These are phyloP conservation scores for Diplosoma virens DNA, from an alignment of 23 tunicate genomes.

Conservation along the genomic window DNA sequence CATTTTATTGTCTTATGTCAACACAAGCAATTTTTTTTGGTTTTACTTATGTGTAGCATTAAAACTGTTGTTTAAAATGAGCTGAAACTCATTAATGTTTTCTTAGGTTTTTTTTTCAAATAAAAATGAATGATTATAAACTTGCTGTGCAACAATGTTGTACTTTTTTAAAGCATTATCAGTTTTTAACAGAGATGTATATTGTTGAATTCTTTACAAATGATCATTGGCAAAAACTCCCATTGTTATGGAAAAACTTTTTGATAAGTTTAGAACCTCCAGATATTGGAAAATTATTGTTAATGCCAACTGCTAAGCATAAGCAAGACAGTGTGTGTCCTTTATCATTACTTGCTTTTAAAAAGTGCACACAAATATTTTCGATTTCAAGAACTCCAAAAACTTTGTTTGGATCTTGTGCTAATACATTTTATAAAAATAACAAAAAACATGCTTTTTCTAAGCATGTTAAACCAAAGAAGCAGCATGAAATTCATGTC, in stretches of 20 bases:
- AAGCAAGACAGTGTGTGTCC: conserved; percentile 34
- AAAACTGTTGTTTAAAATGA: too few relatives aligned
- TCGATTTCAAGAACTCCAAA: neutral
- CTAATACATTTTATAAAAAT: neutral
- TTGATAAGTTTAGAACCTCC: conserved; percentile 22
- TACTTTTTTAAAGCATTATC: too few relatives aligned
- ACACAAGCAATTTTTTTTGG: too few relatives aligned
- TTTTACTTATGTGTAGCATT: too few relatives aligned
- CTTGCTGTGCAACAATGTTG: too few relatives aligned
- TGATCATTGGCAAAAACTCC: conserved; percentile 55
- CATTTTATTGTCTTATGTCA: too few relatives aligned
- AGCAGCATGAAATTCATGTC: conserved; percentile 53
- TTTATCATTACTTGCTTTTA: conserved; percentile 59
- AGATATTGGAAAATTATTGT: neutral
- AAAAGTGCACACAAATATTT: conserved; percentile 13
- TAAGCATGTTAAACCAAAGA: conserved; percentile 70
- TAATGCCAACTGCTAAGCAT: neutral
- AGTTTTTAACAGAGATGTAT: too few relatives aligned
- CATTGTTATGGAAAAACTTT: conserved; percentile 26
- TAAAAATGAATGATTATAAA: too few relatives aligned
- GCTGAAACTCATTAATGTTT: too few relatives aligned
- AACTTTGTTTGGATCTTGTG: neutral
- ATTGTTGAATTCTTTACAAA: conserved; percentile 66
- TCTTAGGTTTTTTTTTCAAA: too few relatives aligned
- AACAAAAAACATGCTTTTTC: conserved; percentile 22